phyloP scores from a whole-genome alignment of 30 jellyfish, hydroid and myxozoan genomes.

The Chrysaora quinquecirrha region DNA sequence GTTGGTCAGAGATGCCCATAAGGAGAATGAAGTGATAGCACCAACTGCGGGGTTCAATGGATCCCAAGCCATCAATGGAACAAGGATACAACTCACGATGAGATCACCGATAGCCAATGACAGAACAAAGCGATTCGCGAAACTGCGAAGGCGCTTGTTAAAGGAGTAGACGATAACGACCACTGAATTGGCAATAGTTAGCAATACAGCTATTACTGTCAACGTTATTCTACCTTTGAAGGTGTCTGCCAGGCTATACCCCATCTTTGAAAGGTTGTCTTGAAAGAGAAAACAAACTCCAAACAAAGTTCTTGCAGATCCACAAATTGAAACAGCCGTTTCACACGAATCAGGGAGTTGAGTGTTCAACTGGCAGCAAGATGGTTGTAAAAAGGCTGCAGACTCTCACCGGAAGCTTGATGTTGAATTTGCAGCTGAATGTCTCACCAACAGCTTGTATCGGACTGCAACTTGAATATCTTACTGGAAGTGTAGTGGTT shows the following conservation, averaged over 20 bases:
- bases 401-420: too few species aligned
- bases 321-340: too few species aligned
- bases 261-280: too few species aligned
- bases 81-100: constrained; percentile 24
- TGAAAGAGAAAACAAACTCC: too few species aligned
- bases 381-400: too few species aligned
- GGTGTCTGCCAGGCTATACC: constrained; percentile 4
- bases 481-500: too few species aligned
- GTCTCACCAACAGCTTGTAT: too few species aligned
- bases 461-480: too few species aligned
- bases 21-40: constrained; percentile 34
- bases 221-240: constrained; percentile 30
- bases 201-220: constrained; percentile 11
- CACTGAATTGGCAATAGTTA: constrained; percentile 32
- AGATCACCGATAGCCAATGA: constrained; percentile 55
- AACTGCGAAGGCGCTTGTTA: constrained; percentile 35
- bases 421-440: too few species aligned
- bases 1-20: constrained; percentile 70
- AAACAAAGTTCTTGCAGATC: too few species aligned
- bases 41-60: constrained; percentile 15
- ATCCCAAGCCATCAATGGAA: constrained; percentile 39
- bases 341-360: too few species aligned
- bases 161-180: constrained; percentile 30
- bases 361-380: too few species aligned
- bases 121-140: constrained; percentile 59